phyloP scores from a whole-genome alignment of 2,797 vertebrate species.

The Alectoris magna region DNA sequence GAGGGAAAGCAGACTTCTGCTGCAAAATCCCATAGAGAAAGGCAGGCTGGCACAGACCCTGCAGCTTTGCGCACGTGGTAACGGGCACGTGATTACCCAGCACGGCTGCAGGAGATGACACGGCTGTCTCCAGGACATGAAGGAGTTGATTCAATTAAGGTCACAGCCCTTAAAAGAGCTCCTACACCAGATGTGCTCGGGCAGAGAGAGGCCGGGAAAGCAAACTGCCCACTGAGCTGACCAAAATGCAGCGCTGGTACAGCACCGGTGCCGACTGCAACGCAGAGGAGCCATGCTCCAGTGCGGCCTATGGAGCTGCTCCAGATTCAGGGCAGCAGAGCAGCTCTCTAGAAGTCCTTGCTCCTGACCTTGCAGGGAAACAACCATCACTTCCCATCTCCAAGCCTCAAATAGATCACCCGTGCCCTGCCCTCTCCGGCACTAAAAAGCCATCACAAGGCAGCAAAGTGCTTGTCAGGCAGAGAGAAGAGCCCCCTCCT shows the following conservation, averaged over 20 bases:
- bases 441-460: background rate
- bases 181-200: background rate
- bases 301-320: background rate
- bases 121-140: background rate
- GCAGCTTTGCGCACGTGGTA: background rate
- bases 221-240: background rate
- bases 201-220: background rate
- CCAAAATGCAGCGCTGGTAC: background rate
- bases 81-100: background rate
- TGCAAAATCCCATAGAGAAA: background rate
- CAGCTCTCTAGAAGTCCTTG: background rate
- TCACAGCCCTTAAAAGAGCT: background rate
- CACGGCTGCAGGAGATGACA: background rate
- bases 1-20: background rate
- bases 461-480: background rate
- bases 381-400: background rate
- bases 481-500: background rate
- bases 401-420: background rate
- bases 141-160: background rate
- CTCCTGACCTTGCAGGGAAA: background rate
- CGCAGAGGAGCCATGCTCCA: too few species aligned
- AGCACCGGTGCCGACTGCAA: too few species aligned
- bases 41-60: background rate
- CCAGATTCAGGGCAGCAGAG: background rate
- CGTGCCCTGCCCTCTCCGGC: background rate